phyloP scores from a whole-genome alignment of 92 coral and sea anemone species.

The Zoanthus sociatus region DNA sequence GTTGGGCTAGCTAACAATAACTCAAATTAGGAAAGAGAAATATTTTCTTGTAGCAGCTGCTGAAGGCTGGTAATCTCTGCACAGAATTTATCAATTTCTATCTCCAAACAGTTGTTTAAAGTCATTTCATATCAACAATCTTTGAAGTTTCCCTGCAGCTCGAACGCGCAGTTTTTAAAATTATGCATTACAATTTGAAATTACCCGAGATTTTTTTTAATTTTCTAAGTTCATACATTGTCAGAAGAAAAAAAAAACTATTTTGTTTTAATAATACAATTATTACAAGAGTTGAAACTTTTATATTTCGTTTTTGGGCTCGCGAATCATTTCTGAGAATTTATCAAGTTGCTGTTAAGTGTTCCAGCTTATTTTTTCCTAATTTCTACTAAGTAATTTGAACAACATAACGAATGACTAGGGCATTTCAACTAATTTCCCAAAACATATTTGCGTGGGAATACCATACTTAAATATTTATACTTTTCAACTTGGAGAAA shows the following conservation, averaged over 20 bases:
- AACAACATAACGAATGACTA: not conserved
- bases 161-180: not conserved
- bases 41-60: conserved; percentile 20
- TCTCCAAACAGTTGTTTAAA: conserved; percentile 17
- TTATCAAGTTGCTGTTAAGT: not conserved
- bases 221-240: not conserved
- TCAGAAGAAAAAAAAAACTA: not conserved
- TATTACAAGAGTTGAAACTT: not conserved
- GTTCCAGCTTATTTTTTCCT: not conserved
- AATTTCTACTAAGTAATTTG: not conserved
- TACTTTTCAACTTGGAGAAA: not conserved
- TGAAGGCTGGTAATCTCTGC: not conserved
- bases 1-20: conserved; percentile 15
- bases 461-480: conserved; percentile 40
- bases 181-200: not conserved
- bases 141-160: not conserved
- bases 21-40: conserved; percentile 22
- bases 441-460: conserved; percentile 33
- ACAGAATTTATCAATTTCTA: not conserved
- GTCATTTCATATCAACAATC: not conserved
- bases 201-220: not conserved
- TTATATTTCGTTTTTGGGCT: not conserved
- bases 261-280: conserved; percentile 8
- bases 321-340: no score
- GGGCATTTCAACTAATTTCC: not conserved